Percentiles rank a stretch among this genome's conserved stretches.
Conservation (phyloP, 2,888 invertebrate genomes). For the Griposia aprilina region DNA sequence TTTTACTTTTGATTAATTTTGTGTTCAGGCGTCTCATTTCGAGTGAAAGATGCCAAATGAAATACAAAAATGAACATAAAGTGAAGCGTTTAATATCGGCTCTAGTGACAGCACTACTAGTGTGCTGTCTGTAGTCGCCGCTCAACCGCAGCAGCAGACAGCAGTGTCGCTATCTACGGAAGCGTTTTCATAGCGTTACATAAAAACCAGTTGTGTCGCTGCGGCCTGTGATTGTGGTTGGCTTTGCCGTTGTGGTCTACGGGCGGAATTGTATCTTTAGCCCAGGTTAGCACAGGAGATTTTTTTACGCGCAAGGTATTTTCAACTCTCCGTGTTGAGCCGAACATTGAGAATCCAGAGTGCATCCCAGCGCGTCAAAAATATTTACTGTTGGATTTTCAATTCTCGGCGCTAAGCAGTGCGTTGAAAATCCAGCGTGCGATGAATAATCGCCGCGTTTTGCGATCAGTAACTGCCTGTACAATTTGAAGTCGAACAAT, state of each 20-base stretch:
- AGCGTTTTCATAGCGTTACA: neutral
- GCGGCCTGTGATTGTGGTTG: neutral
- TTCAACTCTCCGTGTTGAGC: neutral
- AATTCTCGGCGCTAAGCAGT: too few relatives aligned
- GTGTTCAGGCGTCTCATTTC: too few relatives aligned
- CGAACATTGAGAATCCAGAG: too few relatives aligned
- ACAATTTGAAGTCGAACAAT: neutral
- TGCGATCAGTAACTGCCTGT: neutral
- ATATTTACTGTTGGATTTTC: too few relatives aligned
- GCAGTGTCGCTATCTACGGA: neutral
- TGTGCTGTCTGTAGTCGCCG: neutral
- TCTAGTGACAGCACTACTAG: neutral
- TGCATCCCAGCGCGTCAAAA: too few relatives aligned
- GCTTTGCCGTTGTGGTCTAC: neutral
- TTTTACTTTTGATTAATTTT: too few relatives aligned
- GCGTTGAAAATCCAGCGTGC: neutral
- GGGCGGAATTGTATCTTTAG: neutral
- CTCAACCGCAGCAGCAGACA: neutral
- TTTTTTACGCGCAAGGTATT: neutral
- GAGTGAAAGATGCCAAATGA: too few relatives aligned
- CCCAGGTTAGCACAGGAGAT: neutral
- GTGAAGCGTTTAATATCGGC: too few relatives aligned
- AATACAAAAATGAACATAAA: too few relatives aligned
- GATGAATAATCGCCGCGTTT: neutral
- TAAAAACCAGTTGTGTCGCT: neutral